A percentile compares a stretch with the other conserved stretches of the same genome.
phyloP scores from a whole-genome alignment of 1,140 invertebrate genomes.

The Macrobrachium rosenbergii region DNA sequence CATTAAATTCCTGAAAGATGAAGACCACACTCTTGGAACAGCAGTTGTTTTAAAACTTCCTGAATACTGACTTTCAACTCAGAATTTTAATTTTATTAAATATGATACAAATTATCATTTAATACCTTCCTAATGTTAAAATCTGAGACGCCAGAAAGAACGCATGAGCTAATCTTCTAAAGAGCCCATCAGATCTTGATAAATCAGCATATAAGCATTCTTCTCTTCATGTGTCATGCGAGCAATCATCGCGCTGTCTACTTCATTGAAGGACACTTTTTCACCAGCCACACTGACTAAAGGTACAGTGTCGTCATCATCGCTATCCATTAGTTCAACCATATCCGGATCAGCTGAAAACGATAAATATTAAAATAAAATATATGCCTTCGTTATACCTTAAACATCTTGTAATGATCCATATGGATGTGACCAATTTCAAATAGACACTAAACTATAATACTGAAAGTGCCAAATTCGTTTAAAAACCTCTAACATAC shows the following conservation, averaged over 20 bases:
- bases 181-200: conserved; percentile 86
- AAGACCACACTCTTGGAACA: no score
- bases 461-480: no score
- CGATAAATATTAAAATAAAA: neutral
- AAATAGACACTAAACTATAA: no score
- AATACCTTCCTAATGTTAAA: no score
- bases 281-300: conserved; percentile 85
- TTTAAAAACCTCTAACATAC: no score
- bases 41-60: no score
- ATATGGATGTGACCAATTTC: no score
- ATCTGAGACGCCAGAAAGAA: no score
- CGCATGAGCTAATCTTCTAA: conserved; percentile 37
- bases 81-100: no score
- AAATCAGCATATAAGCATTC: conserved; percentile 93
- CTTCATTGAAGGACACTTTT: conserved; percentile 83
- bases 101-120: no score
- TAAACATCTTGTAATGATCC: neutral
- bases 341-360: neutral
- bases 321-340: neutral
- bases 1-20: no score
- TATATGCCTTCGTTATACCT: neutral
- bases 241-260: conserved; percentile 87
- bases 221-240: conserved; percentile 94
- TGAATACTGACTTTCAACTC: no score
- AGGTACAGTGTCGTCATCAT: conserved; percentile 80